phyloP scores from a whole-genome alignment of 2,888 invertebrate genomes.

The Pecten maximus region DNA sequence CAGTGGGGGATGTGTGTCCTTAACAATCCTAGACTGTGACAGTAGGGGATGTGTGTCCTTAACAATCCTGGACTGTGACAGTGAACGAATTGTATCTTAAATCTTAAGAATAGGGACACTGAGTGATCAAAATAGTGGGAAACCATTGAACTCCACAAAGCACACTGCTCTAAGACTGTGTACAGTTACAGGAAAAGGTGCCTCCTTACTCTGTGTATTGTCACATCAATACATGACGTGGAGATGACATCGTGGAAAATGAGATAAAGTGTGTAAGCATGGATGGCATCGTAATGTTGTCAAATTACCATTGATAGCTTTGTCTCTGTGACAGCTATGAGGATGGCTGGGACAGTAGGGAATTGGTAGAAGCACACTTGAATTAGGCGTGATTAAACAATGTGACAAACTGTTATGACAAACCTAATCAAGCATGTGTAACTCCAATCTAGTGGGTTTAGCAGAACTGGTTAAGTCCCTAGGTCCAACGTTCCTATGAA shows the following conservation, averaged over 20 bases:
- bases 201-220: not conserved
- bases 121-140: too few relatives aligned
- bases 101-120: too few relatives aligned
- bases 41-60: too few relatives aligned
- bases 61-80: too few relatives aligned
- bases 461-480: not conserved
- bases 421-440: slow-evolving; percentile 35
- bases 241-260: not conserved
- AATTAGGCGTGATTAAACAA: slow-evolving; percentile 23
- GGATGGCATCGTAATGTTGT: slow-evolving; percentile 23
- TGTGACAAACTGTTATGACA: slow-evolving; percentile 41
- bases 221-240: not conserved
- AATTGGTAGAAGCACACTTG: slow-evolving; percentile 22
- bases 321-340: not conserved
- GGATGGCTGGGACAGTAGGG: not conserved
- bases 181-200: not conserved
- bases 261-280: slow-evolving; percentile 29
- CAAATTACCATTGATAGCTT: slow-evolving; percentile 14
- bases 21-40: too few relatives aligned
- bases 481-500: not conserved
- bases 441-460: slow-evolving; percentile 36
- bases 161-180: too few relatives aligned
- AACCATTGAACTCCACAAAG: too few relatives aligned
- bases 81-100: too few relatives aligned
- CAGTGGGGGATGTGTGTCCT: too few relatives aligned